phyloP scores from a whole-genome alignment of 2,797 vertebrate species.

The Capromys pilorides region DNA sequence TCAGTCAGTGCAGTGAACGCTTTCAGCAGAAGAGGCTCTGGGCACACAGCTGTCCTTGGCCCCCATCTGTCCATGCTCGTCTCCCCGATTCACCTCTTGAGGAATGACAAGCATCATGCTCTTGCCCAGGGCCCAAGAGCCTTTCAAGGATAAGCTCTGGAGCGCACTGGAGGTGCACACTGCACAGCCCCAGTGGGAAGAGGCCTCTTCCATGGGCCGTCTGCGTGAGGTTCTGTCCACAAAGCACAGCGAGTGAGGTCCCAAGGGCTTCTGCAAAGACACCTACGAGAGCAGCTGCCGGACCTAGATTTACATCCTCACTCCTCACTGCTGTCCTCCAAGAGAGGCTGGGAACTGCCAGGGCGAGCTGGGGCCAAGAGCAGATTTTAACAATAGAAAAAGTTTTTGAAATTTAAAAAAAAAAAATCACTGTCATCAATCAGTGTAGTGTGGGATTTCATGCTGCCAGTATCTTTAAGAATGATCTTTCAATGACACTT shows the following conservation, averaged over 20 bases:
- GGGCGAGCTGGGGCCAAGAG: background rate
- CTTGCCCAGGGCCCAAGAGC: background rate
- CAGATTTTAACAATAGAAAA: background rate
- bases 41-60: background rate
- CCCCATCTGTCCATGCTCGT: background rate
- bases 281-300: background rate
- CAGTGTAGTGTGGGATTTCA: background rate
- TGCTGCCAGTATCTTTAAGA: background rate
- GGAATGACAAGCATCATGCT: background rate
- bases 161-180: background rate
- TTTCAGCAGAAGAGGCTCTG: background rate
- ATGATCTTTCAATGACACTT: background rate
- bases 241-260: no score
- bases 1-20: background rate
- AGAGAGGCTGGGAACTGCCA: background rate
- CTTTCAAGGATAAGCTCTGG: background rate
- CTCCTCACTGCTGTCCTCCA: background rate
- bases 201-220: background rate
- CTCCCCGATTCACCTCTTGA: background rate
- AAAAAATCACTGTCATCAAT: background rate
- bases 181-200: background rate
- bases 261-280: background rate
- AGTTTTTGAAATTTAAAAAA: background rate
- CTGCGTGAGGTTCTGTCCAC: background rate
- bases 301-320: background rate